Evolutionary conservation across 2,888 invertebrate genomes (phyloP), one percentile per base, ranked within the genome.

Genomic region (Sipha maydis): DNA sequence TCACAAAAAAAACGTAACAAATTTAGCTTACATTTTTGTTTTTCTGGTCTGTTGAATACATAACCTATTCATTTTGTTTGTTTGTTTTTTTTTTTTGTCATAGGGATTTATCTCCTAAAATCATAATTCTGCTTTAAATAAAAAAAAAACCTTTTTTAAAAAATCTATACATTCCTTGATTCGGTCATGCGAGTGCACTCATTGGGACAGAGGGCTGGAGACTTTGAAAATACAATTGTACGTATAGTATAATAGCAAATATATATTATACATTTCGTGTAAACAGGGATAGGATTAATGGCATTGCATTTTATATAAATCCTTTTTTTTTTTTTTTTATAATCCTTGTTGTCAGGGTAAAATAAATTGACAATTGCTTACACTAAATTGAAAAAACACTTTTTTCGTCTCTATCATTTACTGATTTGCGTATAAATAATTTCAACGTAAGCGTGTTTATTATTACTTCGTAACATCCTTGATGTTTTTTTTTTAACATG

Each of bases 121-220:
- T 71, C 31, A 73, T 54, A 71, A 56, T 84, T 61, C 21, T 67
- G 61, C 28, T 84, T 76, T 61, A 17, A 41, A 76, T 38, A 21
- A 31, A 28, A 84, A 75, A 34, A 41, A 41, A 41, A 41, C 76
- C 61, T 17, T 76, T 80, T 80, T 84, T 61, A 21, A 28, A 76
- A 76, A 84, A 41, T 19, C 56, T 73, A 38, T 34, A 56, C 38
- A 14, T 76, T 38, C 76, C 28, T 83, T 34, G 56, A 54, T 17
- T 34, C 83, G n/a, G 73, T 73, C 83, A 73, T 56, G 83, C 73
- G 83, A 82, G 25, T 82, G 82, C 82, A 82, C 73, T 75, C 75
- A n/a, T 75, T 48, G 83, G 34, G 3, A 56, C 56, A 61, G 56
- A 41, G 28, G 38, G 28, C 56, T 38, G 34, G 41, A 61, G 38